Evolutionary conservation across 2,797 vertebrate genomes (phyloP), one percentile per base, ranked within the genome.

Genomic region (Adelosebastes latens): DNA sequence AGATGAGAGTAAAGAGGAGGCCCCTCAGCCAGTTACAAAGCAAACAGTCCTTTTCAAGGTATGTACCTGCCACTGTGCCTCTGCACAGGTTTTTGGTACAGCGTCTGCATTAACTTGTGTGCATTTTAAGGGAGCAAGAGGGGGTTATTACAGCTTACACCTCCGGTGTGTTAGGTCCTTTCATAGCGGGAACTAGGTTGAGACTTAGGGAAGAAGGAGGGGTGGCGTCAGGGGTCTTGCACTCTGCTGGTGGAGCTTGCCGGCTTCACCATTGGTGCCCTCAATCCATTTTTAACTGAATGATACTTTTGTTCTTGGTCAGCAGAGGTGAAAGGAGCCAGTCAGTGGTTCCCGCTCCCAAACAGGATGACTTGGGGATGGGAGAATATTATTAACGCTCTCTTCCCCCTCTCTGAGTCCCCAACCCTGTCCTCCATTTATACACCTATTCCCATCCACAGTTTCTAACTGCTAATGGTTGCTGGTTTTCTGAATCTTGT

Each of bases 291-390:
- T 96, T 96, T 95, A 95, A 94, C 95, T 97, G 95, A 98, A 97
- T 97, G 96, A 96, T 96, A 96, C 97, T 97, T 98, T 98, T 98
- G 97, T 98, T 97, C 95, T 92, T 97, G 96, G 95, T 96, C 97
- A 97, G 96, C 96, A 95, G 97, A 97, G 97, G 97, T 97, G 97
- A 98, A 98, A 97, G 96, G 96, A 97, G 96, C 97, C 96, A 97
- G 97, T 97, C 96, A 97, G 96, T 95, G 94, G 84, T 90, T 91
- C 94, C 94, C 92, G 94, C 92, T 93, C 85, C 93, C 94, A 93
- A 94, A 94, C 91, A 90, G 96, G 94, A 93, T 96, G 97, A 96
- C 96, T 97, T 96, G 94, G 83, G 93, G 94, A 96, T 88, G 82
- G 85, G 76, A 79, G 90, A 93, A 89, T 92, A 90, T 90, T 89